These are phyloP conservation scores for Pelecanus crispus DNA, from an alignment of 2,113 vertebrate genomes.

Conservation along the genomic window DNA sequence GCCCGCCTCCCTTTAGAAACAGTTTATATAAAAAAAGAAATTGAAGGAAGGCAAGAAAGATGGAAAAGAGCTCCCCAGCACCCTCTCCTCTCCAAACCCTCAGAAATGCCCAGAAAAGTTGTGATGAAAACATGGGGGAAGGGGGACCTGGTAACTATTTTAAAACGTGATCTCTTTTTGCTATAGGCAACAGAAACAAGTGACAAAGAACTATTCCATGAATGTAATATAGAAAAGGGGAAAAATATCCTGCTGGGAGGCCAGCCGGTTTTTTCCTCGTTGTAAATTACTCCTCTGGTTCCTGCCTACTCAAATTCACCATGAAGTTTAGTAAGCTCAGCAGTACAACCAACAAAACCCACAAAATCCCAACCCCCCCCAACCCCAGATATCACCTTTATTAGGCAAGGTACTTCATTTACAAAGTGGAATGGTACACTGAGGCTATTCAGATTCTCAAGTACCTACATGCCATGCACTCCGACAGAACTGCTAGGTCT, in stretches of 20 bases:
- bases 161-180: not conserved
- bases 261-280: not conserved
- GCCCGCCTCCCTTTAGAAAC: not conserved
- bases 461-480: not conserved
- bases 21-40: not conserved
- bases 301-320: not conserved
- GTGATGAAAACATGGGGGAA: not conserved
- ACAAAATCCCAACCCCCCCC: not conserved
- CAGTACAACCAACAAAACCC: not conserved
- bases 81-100: not conserved
- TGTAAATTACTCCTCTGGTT: slow-evolving; percentile 11
- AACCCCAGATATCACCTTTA: not conserved
- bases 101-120: not conserved
- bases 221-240: slow-evolving; percentile 27
- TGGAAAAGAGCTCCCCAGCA: not conserved
- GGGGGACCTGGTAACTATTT: not conserved
- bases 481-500: not conserved
- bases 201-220: slow-evolving; percentile 25
- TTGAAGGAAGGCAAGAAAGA: not conserved
- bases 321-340: not conserved
- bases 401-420: not conserved
- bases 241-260: slow-evolving; percentile 15
- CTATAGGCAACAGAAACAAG: slow-evolving; percentile 15
- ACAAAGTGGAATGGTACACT: not conserved
- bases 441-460: not conserved